Conservation (phyloP, 2,113 vertebrate genomes). For the Laticauda colubrina region DNA sequence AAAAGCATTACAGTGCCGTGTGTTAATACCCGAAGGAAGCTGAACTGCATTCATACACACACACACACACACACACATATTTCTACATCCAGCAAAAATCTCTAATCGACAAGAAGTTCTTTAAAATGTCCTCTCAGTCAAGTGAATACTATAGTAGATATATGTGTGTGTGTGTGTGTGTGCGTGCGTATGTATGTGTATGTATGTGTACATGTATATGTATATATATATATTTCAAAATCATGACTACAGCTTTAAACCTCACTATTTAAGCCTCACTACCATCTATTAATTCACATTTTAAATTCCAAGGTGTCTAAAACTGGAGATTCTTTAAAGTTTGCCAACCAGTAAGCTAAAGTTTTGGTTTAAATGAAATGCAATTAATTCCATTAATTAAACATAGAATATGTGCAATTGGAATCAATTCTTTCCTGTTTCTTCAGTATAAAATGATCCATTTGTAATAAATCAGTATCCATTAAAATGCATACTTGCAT, state of each 20-base stretch:
- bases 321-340: neutral
- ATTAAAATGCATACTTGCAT: neutral
- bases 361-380: neutral
- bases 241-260: neutral
- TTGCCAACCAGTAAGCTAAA: neutral
- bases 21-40: no score
- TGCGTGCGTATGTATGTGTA: no score
- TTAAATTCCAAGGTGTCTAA: neutral
- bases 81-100: no score
- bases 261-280: neutral
- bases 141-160: no score
- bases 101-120: no score
- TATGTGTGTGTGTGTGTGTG: no score
- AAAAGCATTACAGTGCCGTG: no score
- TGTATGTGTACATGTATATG: no score
- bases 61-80: no score
- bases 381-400: neutral
- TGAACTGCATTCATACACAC: no score
- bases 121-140: no score
- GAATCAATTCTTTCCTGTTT: constrained; percentile 6
- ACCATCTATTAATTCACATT: neutral
- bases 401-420: accelerated
- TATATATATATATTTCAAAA: neutral
- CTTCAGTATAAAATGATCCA: neutral
- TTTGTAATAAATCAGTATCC: neutral